Base-by-base conservation (phyloP, 2,888 invertebrate species). In the Ormyrus thymus region DNA sequence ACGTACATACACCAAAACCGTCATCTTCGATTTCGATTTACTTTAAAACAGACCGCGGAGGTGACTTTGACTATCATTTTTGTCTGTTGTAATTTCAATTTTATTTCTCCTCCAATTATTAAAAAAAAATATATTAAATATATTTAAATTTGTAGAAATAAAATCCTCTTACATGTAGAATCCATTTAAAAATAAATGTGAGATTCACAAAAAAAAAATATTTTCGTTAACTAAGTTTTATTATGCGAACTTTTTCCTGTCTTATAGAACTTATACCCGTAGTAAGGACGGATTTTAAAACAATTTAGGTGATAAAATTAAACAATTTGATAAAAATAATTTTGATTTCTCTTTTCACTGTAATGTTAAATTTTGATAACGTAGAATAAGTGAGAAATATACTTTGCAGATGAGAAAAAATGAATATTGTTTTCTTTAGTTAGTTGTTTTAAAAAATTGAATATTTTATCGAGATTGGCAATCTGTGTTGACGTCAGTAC, bases 1-100 rank as follows among this genome's bases (percentile, higher is more conserved):
- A 72, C 72, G 81, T 81, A 81, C 81, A 81, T 81, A 81, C 78
- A 81, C 72, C 69, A 76, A 78, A 81, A 72, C 76, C 65, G 70
- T 78, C 81, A 78, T 81, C 81, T 29, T 79, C 80, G 64, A 80
- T 81, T 81, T 81, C 79, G 79, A 80, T 81, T 81, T 81, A 82
- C 81, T 82, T 83, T 84, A 84, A 86, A 85, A 84, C 82, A 81
- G 75, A 86, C 87, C 82, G 87, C 76, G 86, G 87, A 84, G 86
- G 86, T 76, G 84, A 84, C 77, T 56, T 72, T 79, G 87, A 87
- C 87, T 87, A 87, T 84, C 84, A 83, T 82, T 86, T 86, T 81
- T 86, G 77, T 2, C 73, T 10, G 0, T 68, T 58, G n/a, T 50
- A 4, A 15, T 6, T 51, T 53, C 43, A n/a, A 56, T 13, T 13